phyloP scores from a whole-genome alignment of 2,888 invertebrate species.

The Drosophila ezoana region DNA sequence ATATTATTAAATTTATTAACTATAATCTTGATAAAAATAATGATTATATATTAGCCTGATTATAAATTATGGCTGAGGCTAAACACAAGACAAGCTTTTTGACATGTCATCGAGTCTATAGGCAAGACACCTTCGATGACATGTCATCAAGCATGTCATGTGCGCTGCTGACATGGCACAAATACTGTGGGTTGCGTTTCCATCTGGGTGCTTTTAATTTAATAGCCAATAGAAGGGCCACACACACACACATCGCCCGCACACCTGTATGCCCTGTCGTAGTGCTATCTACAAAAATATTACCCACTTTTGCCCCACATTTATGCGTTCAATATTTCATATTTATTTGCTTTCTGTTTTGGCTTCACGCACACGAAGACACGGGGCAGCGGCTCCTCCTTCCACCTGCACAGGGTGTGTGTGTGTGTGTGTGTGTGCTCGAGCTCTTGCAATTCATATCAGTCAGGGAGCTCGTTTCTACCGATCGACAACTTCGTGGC shows the following conservation, averaged over 20 bases:
- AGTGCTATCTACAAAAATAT: slow-evolving; percentile 63
- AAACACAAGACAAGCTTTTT: background rate
- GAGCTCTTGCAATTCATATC: slow-evolving; percentile 60
- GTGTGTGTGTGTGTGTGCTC: slow-evolving; percentile 7
- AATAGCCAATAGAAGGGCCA: slow-evolving; percentile 68
- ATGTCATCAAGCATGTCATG: background rate
- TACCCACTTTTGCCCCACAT: slow-evolving; percentile 70
- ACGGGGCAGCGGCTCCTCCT: slow-evolving; percentile 48
- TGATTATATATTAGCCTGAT: too few relatives aligned
- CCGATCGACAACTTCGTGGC: slow-evolving; percentile 61
- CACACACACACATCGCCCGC: slow-evolving; percentile 9
- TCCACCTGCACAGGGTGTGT: slow-evolving; percentile 35
- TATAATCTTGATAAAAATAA: too few relatives aligned
- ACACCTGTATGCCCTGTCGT: slow-evolving; percentile 14
- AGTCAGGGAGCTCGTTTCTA: slow-evolving; percentile 36
- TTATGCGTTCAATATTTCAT: slow-evolving; percentile 77
- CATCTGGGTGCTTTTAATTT: slow-evolving; percentile 37
- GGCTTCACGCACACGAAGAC: slow-evolving; percentile 20
- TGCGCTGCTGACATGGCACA: slow-evolving; percentile 1
- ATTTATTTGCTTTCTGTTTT: slow-evolving; percentile 69
- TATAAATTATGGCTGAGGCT: too few relatives aligned
- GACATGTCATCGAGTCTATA: background rate
- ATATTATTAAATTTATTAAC: too few relatives aligned
- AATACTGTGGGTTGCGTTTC: slow-evolving; percentile 1
- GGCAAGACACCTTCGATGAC: background rate